These are phyloP conservation scores for Cerastis rubricosa DNA, from an alignment of 2,888 invertebrate species.

Conservation along the genomic window DNA sequence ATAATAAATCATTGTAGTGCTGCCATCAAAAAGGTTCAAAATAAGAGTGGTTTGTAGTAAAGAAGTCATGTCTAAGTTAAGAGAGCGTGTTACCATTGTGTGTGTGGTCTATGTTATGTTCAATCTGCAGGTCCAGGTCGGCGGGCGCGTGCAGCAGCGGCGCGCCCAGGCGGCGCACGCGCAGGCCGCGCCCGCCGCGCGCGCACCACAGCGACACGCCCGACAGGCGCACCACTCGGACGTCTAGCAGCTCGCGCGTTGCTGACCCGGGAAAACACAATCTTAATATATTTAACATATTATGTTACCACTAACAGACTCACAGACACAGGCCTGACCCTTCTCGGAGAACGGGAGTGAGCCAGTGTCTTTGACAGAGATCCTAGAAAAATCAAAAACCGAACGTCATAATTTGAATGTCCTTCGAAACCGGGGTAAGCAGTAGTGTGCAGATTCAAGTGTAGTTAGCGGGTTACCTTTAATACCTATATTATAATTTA, in stretches of 20 bases:
- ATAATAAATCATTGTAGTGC: not conserved
- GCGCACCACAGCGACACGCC: slow-evolving; percentile 95
- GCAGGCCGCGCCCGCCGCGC: slow-evolving; percentile 83
- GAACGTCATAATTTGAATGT: not conserved
- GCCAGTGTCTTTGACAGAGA: not conserved
- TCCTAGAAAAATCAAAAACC: not conserved
- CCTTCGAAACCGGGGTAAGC: not conserved
- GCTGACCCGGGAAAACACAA: not conserved
- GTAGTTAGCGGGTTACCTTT: not conserved
- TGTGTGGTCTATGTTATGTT: slow-evolving; percentile 94
- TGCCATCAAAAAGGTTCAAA: not conserved
- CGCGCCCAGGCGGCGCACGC: slow-evolving; percentile 86
- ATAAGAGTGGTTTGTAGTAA: not conserved
- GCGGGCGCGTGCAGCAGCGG: slow-evolving; percentile 96
- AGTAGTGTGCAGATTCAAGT: not conserved
- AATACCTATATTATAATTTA: not conserved
- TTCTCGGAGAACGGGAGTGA: not conserved
- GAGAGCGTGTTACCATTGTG: slow-evolving; percentile 82
- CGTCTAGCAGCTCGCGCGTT: slow-evolving; percentile 8
- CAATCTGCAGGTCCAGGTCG: slow-evolving; percentile 94
- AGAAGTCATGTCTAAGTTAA: too few relatives aligned
- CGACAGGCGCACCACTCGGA: slow-evolving; percentile 92
- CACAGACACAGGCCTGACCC: not conserved
- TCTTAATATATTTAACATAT: not conserved
- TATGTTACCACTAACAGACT: not conserved